Percentiles rank a stretch among this genome's conserved stretches.
Conservation (phyloP, 2,888 invertebrate genomes). For the Epistrophe eligans region DNA sequence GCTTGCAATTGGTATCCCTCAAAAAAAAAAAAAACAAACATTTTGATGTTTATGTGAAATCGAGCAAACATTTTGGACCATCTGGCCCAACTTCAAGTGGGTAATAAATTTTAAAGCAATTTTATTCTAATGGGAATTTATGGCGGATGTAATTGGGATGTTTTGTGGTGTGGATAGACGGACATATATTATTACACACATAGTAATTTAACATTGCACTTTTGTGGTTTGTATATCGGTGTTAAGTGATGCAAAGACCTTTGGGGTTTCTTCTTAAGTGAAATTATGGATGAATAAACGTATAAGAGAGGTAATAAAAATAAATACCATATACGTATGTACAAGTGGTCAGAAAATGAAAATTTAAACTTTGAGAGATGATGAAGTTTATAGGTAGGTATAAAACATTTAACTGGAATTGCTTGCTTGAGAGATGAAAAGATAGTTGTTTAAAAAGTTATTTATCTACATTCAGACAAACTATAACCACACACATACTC, state of each 20-base stretch:
- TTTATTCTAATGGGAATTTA: constrained; percentile 65
- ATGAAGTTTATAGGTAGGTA: too few relatives aligned
- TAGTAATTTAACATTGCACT: constrained; percentile 28
- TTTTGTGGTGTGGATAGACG: constrained; percentile 48
- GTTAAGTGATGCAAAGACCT: constrained; percentile 10
- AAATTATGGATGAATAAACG: constrained; percentile 41
- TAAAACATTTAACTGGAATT: too few relatives aligned
- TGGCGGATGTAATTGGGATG: constrained; percentile 67
- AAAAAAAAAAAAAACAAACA: not conserved
- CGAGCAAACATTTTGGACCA: constrained; percentile 42
- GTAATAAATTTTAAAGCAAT: constrained; percentile 65
- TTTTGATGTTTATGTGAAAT: constrained; percentile 45
- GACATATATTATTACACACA: not conserved
- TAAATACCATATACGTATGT: not conserved
- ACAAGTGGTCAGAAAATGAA: not conserved
- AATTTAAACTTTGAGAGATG: not conserved
- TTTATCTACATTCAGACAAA: too few relatives aligned
- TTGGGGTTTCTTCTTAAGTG: constrained; percentile 33
- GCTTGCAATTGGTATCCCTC: not conserved
- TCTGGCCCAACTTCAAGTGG: constrained; percentile 44
- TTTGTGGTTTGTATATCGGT: constrained; percentile 19
- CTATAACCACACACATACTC: too few relatives aligned
- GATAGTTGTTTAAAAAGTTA: too few relatives aligned
- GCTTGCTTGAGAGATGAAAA: too few relatives aligned
- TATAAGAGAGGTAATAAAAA: constrained; percentile 23